A percentile compares a stretch with the other conserved stretches of the same genome.
Evolutionary conservation across 1,140 invertebrate species (phyloP).

Genomic region (Bombus soroeensis): DNA sequence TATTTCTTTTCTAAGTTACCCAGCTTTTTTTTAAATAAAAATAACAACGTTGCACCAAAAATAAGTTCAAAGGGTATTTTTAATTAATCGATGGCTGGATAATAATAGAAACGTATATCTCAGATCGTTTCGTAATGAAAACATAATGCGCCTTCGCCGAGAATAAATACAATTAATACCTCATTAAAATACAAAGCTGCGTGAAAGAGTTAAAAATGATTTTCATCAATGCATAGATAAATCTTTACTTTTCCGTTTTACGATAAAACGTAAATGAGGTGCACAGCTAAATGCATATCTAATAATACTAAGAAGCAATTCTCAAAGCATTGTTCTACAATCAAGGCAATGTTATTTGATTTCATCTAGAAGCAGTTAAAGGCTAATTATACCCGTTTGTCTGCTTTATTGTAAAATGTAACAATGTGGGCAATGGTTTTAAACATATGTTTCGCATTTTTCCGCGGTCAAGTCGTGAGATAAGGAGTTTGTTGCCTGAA

Average conservation of each 20-base stretch:
- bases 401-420: background rate
- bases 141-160: background rate
- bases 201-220: background rate
- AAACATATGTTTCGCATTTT: background rate
- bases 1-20: no score
- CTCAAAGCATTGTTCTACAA: background rate
- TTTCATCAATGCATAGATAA: background rate
- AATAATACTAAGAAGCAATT: background rate
- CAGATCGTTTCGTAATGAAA: background rate
- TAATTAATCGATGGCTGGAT: background rate
- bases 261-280: background rate
- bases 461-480: background rate
- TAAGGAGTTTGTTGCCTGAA: constrained; percentile 4
- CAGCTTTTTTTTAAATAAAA: no score
- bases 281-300: background rate
- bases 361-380: background rate
- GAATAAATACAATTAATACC: background rate
- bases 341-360: background rate
- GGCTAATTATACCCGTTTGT: background rate
- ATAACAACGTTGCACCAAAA: no score
- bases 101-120: no score
- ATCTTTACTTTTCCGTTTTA: background rate
- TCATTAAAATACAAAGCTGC: no score
- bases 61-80: no score
- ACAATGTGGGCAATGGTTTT: background rate